These are phyloP conservation scores for Spicauda simplicius DNA, from an alignment of 2,888 invertebrate genomes.

Conservation along the genomic window DNA sequence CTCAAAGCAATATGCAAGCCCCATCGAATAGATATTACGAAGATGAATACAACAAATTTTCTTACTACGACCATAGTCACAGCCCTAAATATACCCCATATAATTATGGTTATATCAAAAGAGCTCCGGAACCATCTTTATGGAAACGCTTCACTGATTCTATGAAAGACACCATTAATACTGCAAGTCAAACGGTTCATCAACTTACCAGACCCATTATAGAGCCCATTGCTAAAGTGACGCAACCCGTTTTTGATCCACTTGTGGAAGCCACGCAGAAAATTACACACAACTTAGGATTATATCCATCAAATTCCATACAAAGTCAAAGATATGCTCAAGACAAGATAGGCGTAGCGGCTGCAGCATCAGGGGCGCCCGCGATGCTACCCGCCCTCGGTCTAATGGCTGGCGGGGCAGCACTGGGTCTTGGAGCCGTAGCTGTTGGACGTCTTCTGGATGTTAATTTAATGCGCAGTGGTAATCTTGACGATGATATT, in stretches of 20 bases:
- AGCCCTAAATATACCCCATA: slow-evolving; percentile 80
- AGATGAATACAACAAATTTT: slow-evolving; percentile 80
- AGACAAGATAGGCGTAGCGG: slow-evolving; percentile 87
- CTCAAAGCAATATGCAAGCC: slow-evolving; percentile 69
- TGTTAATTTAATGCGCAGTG: slow-evolving; percentile 85
- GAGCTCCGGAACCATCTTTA: slow-evolving; percentile 86
- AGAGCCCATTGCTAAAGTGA: slow-evolving; percentile 83
- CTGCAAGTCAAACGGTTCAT: slow-evolving; percentile 88
- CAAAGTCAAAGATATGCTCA: slow-evolving; percentile 78
- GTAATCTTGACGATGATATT: slow-evolving; percentile 69
- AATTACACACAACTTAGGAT: slow-evolving; percentile 90
- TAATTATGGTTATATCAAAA: slow-evolving; percentile 86
- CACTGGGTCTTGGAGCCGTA: slow-evolving; percentile 91
- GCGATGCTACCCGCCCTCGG: slow-evolving; percentile 91
- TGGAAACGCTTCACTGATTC: slow-evolving; percentile 90
- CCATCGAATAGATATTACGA: slow-evolving; percentile 74
- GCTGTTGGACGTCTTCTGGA: slow-evolving; percentile 90
- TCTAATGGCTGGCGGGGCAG: slow-evolving; percentile 92
- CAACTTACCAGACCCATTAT: slow-evolving; percentile 87
- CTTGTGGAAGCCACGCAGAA: slow-evolving; percentile 92
- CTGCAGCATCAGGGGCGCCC: slow-evolving; percentile 81
- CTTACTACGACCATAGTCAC: slow-evolving; percentile 81
- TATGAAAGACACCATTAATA: slow-evolving; percentile 89
- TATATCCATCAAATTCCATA: slow-evolving; percentile 78
- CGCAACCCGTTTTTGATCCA: slow-evolving; percentile 89